Percentiles rank a stretch among this genome's conserved stretches.
These are phyloP conservation scores for Hyperoplus immaculatus DNA, from an alignment of 2,797 vertebrate species.

Conservation along the genomic window DNA sequence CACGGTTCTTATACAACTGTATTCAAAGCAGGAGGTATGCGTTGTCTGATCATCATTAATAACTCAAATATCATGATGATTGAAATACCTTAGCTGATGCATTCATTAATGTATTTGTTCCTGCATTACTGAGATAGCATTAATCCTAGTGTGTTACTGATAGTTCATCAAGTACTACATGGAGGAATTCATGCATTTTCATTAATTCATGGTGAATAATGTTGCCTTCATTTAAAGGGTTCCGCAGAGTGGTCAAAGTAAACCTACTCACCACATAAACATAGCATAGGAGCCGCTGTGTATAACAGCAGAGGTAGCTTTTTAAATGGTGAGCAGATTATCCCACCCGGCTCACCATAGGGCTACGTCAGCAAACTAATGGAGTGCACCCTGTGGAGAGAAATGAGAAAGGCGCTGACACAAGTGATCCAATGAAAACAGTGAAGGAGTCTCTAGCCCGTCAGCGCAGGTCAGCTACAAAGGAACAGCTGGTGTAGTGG, in stretches of 20 bases:
- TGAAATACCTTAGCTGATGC: no score
- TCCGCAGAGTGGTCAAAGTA: not conserved
- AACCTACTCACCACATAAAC: not conserved
- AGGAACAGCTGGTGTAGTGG: constrained; percentile 69
- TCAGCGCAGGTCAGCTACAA: constrained; percentile 48
- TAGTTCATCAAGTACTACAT: no score
- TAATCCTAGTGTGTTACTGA: no score
- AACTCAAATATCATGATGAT: no score
- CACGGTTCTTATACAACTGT: no score
- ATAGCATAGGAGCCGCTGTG: not conserved
- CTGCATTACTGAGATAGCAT: no score
- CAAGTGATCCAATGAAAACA: constrained; percentile 35
- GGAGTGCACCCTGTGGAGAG: constrained; percentile 8
- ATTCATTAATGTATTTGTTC: no score
- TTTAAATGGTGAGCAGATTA: constrained; percentile 1
- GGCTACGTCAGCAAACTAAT: not conserved
- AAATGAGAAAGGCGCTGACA: constrained; percentile 22
- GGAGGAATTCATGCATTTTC: no score
- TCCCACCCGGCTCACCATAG: not conserved
- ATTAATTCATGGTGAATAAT: no score
- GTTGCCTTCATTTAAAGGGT: no score
- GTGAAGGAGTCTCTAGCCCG: constrained; percentile 54
- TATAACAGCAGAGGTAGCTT: not conserved
- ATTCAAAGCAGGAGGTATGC: no score
- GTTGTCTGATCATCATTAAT: no score